These are phyloP conservation scores for Peromyscus melanophrys DNA, from an alignment of 2,797 vertebrate species.

Conservation along the genomic window DNA sequence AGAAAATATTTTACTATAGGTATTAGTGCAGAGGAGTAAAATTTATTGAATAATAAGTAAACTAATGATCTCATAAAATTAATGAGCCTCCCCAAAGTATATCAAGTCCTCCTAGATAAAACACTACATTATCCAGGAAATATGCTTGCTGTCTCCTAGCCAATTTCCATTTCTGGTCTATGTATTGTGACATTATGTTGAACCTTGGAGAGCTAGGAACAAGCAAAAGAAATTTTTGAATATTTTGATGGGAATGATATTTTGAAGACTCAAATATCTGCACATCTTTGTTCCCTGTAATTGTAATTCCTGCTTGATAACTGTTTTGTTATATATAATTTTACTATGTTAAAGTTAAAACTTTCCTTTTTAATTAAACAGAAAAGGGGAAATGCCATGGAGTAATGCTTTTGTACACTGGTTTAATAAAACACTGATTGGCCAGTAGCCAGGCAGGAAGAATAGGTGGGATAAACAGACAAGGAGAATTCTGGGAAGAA, in stretches of 20 bases:
- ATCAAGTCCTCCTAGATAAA: slow-evolving; percentile 67
- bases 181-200: background rate
- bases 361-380: no score
- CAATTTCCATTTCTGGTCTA: slow-evolving; percentile 8
- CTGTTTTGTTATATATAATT: no score
- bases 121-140: slow-evolving; percentile 62
- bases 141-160: background rate
- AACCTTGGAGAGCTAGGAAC: slow-evolving; percentile 36
- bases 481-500: no score
- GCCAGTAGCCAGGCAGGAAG: no score
- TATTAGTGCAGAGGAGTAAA: slow-evolving; percentile 55
- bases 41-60: slow-evolving; percentile 75
- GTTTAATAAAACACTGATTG: no score
- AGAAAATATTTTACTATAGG: slow-evolving; percentile 53
- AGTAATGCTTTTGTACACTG: no score
- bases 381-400: no score
- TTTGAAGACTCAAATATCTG: no score
- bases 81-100: slow-evolving; percentile 69
- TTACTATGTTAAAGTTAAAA: no score
- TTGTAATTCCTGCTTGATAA: no score
- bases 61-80: slow-evolving; percentile 75
- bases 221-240: slow-evolving; percentile 20
- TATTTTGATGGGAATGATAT: slow-evolving; percentile 39
- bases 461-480: no score
- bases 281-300: no score